These are phyloP conservation scores for Brachionus asplanchnoidis DNA, from an alignment of 1,140 invertebrate species.

Conservation along the genomic window DNA sequence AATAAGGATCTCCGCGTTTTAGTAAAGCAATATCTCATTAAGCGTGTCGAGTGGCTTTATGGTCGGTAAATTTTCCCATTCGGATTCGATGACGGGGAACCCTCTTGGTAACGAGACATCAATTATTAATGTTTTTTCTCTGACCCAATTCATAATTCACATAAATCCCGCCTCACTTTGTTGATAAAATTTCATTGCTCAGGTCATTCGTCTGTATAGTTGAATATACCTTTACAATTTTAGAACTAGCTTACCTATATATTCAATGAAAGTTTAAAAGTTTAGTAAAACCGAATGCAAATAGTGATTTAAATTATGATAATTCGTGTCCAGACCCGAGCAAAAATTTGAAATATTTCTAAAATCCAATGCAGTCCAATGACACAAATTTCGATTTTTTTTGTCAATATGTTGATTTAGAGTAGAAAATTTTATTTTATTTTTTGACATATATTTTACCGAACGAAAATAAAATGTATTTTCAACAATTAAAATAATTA, in stretches of 20 bases:
- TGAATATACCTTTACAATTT: slow-evolving; percentile 27
- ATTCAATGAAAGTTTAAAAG: slow-evolving; percentile 23
- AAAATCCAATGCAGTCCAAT: neutral
- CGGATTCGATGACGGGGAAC: neutral
- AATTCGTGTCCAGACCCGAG: neutral
- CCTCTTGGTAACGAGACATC: neutral
- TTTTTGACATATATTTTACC: slow-evolving; percentile 29
- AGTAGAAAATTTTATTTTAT: neutral
- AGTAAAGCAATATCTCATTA: neutral
- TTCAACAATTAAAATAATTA: neutral
- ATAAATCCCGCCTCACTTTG: slow-evolving; percentile 18
- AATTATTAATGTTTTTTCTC: neutral
- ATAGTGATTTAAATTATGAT: slow-evolving; percentile 6
- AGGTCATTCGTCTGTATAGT: slow-evolving; percentile 3
- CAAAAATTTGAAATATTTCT: neutral
- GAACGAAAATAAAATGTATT: slow-evolving; percentile 6
- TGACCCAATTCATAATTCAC: neutral
- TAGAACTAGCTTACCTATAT: slow-evolving; percentile 6
- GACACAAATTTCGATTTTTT: slow-evolving; percentile 33
- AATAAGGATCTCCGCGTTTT: neutral
- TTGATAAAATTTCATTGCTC: neutral
- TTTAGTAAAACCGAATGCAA: slow-evolving; percentile 29
- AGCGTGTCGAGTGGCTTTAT: neutral
- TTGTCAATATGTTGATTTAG: neutral
- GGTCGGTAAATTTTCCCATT: slow-evolving; percentile 12